Evolutionary conservation across 2,797 vertebrate species (phyloP), one percentile per base, ranked within the genome.

Genomic region (Menidia menidia): DNA sequence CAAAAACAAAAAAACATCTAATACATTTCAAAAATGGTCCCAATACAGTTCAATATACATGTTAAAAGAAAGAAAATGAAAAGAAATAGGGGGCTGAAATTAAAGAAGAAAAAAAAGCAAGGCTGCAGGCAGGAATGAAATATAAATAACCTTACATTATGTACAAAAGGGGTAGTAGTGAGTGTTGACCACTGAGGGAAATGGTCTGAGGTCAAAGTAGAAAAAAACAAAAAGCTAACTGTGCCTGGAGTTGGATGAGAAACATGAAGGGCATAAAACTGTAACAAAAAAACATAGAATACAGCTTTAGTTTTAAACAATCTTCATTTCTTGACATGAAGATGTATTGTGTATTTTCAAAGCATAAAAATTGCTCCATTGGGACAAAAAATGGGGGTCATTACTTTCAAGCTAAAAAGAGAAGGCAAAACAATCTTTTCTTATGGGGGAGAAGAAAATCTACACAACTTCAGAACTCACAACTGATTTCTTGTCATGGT

Each of bases 61-160:
- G 74, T 8, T 11, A 47, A 47, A 66, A 42, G 32, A 31, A 41
- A 48, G 62, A 64, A 56, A 60, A 2, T n/a, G 73, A 71, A 62
- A 55, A 30, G 71, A 44, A 45, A 33, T 5, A 33, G 12, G 53
- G 32, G 43, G 68, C 7, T 57, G 71, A 61, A 52, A 57, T 5
- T 71, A 73, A 86, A 64, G 75, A 71, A 80, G 78, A 91, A 59
- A 80, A 79, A 91, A 59, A 87, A 90, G 78, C 81, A 83, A 88
- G 87, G 88, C 76, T 88, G 88, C 75, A 78, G 82, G 91, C 83
- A 91, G 82, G 82, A 93, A 93, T 89, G 86, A 92, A 92, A 89
- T 93, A 94, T 95, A 95, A 95, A 95, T 95, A 94, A 93, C 82
- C 86, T 90, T 92, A 93, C 89, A 90, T 83, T 94, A 95, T 95